A percentile compares a stretch with the other conserved stretches of the same genome.
Evolutionary conservation across 2,797 vertebrate genomes (phyloP).

Genomic region (Melanotaenia boesemani): DNA sequence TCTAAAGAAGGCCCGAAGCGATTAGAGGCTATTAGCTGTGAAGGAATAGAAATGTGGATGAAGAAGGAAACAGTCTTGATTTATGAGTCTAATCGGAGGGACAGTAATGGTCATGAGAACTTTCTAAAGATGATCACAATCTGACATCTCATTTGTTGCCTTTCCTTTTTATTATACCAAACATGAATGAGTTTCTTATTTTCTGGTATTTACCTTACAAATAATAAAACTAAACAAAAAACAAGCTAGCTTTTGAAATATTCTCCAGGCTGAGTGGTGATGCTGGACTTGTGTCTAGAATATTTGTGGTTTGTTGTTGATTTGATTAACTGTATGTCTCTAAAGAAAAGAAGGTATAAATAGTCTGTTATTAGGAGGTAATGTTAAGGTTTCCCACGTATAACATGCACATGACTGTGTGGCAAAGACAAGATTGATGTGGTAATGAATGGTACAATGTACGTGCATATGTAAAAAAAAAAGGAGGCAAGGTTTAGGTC

Average conservation of each 20-base stretch:
- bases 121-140: constrained; percentile 63
- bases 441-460: constrained; percentile 29
- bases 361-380: constrained; percentile 51
- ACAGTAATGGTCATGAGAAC: constrained; percentile 58
- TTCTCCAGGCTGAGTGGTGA: constrained; percentile 37
- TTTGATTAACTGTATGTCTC: constrained; percentile 54
- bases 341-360: constrained; percentile 45
- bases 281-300: constrained; percentile 28
- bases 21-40: constrained; percentile 67
- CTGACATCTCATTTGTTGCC: constrained; percentile 51
- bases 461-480: constrained; percentile 24
- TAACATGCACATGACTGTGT: constrained; percentile 36
- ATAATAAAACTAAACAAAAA: constrained; percentile 35
- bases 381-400: constrained; percentile 43
- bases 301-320: constrained; percentile 45
- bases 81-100: constrained; percentile 54
- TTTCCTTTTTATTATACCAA: constrained; percentile 62
- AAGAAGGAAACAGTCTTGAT: constrained; percentile 36
- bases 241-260: constrained; percentile 35
- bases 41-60: constrained; percentile 6
- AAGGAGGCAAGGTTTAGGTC: background rate
- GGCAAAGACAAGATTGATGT: constrained; percentile 31
- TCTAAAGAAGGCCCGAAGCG: constrained; percentile 81
- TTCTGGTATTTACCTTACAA: constrained; percentile 42
- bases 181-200: constrained; percentile 63